Base-by-base conservation (phyloP, 2,888 invertebrate species). In the Stegana nigrithorax region DNA sequence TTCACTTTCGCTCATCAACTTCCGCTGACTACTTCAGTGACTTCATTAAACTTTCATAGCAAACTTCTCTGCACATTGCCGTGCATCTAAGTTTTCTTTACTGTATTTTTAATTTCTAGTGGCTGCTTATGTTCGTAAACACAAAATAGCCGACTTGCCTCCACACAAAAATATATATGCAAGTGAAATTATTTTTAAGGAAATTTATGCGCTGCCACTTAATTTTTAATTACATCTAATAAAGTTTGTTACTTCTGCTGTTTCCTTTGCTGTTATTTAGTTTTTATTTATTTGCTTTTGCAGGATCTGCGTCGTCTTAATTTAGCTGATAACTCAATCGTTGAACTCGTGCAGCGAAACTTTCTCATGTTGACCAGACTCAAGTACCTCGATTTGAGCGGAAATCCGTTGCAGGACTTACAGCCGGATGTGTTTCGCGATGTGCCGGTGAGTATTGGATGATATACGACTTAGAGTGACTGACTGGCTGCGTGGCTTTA, bases 341-440 rank as follows among this genome's bases (percentile, higher is more conserved):
- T 88, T 51, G 89, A 89, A 75, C 87, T 93, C 67, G 91, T 91
- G 71, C 91, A 92, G 61, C 88, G 92, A 76, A 88, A 92, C 60
- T 93, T 93, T 83, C 88, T 91, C 75, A 91, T 91, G 88, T 87
- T 94, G 61, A 90, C 89, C 55, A 91, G 91, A 81, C 87, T 94
- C 68, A 89, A 89, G 73, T 88, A 88, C 81, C 87, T 94, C 69
- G 92, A 93, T 85, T 86, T 94, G 70, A 92, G 92, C 83, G 89
- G 90, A 70, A 94, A 94, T 86, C 90, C 91, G 51, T 84, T 94
- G 56, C 86, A 88, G 57, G 92, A 93, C 79, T 87, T 94, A 64
- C 90, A 90, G 78, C 92, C 93, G 8, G 93, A 93, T 85, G 91
- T 92, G 53, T 92, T 93, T 84, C 92, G 91, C 81, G 93, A 93